Evolutionary conservation across 2,888 invertebrate genomes (phyloP).

Genomic region (Lasius platythorax): DNA sequence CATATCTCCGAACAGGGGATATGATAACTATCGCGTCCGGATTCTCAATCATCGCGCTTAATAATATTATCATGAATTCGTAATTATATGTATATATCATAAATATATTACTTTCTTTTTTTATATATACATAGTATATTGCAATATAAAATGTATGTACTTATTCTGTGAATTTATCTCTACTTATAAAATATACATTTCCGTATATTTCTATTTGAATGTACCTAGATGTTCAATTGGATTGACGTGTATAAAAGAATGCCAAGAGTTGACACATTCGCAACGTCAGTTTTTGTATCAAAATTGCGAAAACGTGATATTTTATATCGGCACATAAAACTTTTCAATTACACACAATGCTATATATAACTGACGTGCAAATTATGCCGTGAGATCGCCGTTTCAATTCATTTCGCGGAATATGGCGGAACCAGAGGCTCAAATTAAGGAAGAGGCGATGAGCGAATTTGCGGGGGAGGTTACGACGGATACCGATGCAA

Average conservation of each 20-base stretch:
- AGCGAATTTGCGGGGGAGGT: background rate
- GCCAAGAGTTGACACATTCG: conserved; percentile 10
- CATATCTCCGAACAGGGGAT: background rate
- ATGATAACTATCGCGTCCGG: background rate
- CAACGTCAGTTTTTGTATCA: conserved; percentile 5
- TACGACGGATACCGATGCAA: conserved; percentile 26
- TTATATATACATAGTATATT: background rate
- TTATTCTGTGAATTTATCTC: conserved; percentile 3
- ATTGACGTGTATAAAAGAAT: background rate
- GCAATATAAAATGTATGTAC: background rate
- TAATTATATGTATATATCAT: background rate
- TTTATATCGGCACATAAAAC: background rate
- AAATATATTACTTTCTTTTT: background rate
- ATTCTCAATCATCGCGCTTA: background rate
- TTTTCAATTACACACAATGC: background rate
- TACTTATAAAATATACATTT: background rate
- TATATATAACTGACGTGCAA: background rate
- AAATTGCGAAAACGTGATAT: conserved; percentile 26
- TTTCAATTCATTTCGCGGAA: background rate
- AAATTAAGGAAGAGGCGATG: conserved; percentile 41
- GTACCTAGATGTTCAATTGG: conserved; percentile 18
- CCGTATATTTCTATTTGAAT: background rate
- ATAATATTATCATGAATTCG: conserved; percentile 24
- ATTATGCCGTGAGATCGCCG: background rate
- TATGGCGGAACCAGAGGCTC: conserved; percentile 42